phyloP scores from a whole-genome alignment of 2,113 vertebrate species.

The Desmodus rotundus region DNA sequence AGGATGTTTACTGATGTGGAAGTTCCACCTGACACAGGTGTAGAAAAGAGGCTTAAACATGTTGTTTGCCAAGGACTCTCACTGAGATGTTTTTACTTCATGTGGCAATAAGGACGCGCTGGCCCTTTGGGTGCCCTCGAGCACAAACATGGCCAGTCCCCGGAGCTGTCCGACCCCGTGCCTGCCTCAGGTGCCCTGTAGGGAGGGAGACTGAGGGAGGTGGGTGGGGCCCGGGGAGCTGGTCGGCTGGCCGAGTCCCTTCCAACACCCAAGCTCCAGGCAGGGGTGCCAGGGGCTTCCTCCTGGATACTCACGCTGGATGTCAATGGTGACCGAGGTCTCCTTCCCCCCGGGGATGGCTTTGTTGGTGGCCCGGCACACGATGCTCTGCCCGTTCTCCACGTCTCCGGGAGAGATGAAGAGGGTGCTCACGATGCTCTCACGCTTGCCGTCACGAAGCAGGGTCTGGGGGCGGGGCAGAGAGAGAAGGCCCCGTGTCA shows the following conservation, averaged over 20 bases:
- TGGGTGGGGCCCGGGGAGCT: background rate
- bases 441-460: constrained; percentile 91
- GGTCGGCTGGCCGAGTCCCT: background rate
- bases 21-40: background rate
- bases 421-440: constrained; percentile 95
- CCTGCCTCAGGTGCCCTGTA: background rate
- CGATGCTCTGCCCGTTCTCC: constrained; percentile 93
- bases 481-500: background rate
- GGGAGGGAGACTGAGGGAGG: background rate
- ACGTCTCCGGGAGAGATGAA: constrained; percentile 93
- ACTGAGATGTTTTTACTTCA: background rate
- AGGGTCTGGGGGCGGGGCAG: constrained; percentile 82
- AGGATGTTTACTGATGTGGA: background rate
- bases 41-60: background rate
- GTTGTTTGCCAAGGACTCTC: background rate
- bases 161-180: rapidly evolving
- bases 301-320: constrained; percentile 90
- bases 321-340: constrained; percentile 95
- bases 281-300: background rate
- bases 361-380: constrained; percentile 96
- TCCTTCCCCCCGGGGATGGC: constrained; percentile 95
- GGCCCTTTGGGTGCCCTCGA: background rate
- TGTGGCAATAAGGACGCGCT: background rate
- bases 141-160: rapidly evolving
- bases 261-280: rapidly evolving